These are phyloP conservation scores for Oryctes rhinoceros DNA, from an alignment of 1,140 invertebrate genomes.

Conservation along the genomic window DNA sequence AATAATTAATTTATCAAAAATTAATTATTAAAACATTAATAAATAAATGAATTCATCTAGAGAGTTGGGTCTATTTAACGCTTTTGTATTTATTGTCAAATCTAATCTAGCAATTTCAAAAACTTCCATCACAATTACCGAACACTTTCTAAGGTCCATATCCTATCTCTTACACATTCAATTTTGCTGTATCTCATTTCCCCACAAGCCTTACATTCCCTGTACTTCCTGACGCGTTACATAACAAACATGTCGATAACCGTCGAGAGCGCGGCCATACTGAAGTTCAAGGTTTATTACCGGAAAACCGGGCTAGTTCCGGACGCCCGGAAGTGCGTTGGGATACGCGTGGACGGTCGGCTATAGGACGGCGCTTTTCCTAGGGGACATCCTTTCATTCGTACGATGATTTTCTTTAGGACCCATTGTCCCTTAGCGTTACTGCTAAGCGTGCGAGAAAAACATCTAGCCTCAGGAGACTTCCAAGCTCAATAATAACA, in stretches of 20 bases:
- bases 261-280: neutral
- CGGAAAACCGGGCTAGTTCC: neutral
- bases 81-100: too few species aligned
- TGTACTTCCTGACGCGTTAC: neutral
- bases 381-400: neutral
- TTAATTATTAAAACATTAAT: too few species aligned
- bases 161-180: too few species aligned
- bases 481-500: neutral
- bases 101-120: too few species aligned
- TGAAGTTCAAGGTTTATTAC: slow-evolving; percentile 6
- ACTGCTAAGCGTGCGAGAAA: neutral
- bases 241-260: neutral
- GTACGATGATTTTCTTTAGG: neutral
- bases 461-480: neutral
- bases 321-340: neutral
- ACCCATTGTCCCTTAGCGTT: neutral
- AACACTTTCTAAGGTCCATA: too few species aligned
- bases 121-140: too few species aligned
- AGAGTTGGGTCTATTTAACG: too few species aligned
- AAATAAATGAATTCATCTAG: too few species aligned
- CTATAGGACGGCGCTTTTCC: neutral
- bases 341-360: neutral
- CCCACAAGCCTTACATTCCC: too few species aligned
- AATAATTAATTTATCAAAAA: too few species aligned
- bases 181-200: too few species aligned